These are phyloP conservation scores for Bellardia pandia DNA, from an alignment of 2,888 invertebrate genomes.

Conservation along the genomic window DNA sequence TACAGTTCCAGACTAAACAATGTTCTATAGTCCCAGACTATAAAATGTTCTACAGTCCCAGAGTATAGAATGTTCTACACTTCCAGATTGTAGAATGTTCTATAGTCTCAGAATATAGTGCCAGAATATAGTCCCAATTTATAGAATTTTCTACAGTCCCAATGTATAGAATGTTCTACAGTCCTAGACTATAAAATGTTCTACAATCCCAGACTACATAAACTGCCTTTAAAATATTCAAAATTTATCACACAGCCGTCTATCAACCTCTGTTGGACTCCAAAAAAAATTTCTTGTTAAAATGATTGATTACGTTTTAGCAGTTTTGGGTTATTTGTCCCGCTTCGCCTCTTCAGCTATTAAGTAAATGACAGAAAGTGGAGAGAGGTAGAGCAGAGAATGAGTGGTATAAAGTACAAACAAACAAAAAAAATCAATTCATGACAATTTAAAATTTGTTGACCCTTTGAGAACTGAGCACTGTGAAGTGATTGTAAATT, in stretches of 20 bases:
- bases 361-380: background rate
- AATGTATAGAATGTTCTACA: too few species aligned
- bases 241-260: conserved; percentile 7
- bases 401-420: background rate
- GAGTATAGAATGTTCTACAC: too few species aligned
- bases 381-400: background rate
- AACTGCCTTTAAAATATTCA: background rate
- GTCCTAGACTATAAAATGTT: too few species aligned
- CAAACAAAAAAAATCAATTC: conserved; percentile 65
- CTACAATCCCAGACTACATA: too few species aligned
- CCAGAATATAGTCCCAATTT: too few species aligned
- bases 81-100: too few species aligned
- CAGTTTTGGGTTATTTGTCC: conserved; percentile 24
- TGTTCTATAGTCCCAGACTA: too few species aligned
- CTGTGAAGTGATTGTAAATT: conserved; percentile 38
- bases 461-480: conserved; percentile 45
- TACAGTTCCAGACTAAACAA: too few species aligned
- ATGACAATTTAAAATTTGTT: conserved; percentile 66
- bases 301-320: conserved; percentile 73
- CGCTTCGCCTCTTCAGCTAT: background rate
- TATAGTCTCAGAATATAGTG: too few species aligned
- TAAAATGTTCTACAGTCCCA: too few species aligned
- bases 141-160: too few species aligned
- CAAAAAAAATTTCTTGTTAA: conserved; percentile 57
- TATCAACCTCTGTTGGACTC: background rate